These are phyloP conservation scores for Hycleus cichorii DNA, from an alignment of 1,140 invertebrate genomes.

Conservation along the genomic window DNA sequence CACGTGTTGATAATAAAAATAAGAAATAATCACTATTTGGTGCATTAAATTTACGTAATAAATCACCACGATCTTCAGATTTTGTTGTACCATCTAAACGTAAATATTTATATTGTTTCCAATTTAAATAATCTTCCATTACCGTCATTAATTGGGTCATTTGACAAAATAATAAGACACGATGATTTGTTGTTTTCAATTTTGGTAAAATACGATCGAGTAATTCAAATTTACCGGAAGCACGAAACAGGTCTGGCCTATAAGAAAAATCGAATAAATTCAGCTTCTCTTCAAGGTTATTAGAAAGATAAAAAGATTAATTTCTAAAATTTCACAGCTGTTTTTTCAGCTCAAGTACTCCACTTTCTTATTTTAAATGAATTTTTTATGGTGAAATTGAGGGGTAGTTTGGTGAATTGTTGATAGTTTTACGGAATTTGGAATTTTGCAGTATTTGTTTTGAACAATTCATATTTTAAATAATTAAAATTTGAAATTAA, in stretches of 20 bases:
- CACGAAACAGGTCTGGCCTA: slow-evolving; percentile 85
- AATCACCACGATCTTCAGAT: slow-evolving; percentile 91
- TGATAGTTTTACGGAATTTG: no score
- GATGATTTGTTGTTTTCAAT: slow-evolving; percentile 81
- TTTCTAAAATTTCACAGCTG: no score
- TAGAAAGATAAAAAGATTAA: no score
- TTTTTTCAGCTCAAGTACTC: no score
- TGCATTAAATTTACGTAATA: slow-evolving; percentile 89
- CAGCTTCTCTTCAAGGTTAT: no score
- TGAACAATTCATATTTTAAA: no score
- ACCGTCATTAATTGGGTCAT: slow-evolving; percentile 99
- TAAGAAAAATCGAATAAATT: slow-evolving; percentile 1
- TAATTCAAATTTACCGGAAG: slow-evolving; percentile 98
- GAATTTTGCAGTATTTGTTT: no score
- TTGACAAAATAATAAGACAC: slow-evolving; percentile 97
- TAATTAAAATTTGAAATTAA: no score
- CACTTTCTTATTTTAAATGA: no score
- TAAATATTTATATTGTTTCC: slow-evolving; percentile 68
- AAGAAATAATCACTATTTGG: slow-evolving; percentile 88
- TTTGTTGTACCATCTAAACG: slow-evolving; percentile 94
- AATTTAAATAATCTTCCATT: slow-evolving; percentile 95
- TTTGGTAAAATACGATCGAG: slow-evolving; percentile 98
- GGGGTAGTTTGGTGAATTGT: no score
- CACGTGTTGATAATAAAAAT: slow-evolving; percentile 92
- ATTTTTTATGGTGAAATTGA: no score